Conservation (phyloP, 2,113 vertebrate genomes). For the Puma concolor region DNA sequence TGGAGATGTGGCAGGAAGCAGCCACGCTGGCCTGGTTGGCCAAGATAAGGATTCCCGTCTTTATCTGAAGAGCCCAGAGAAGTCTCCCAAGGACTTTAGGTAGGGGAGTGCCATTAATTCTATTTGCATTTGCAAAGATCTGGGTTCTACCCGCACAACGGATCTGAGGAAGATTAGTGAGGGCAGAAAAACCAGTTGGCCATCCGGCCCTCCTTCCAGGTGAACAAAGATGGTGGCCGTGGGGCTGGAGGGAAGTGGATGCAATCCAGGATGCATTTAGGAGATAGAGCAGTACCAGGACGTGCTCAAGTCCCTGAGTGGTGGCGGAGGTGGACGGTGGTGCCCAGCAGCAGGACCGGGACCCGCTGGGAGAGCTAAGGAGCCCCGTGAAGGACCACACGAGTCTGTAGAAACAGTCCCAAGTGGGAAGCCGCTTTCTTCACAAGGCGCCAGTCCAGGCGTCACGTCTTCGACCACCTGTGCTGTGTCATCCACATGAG, state of each 20-base stretch:
- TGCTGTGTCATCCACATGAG: not conserved
- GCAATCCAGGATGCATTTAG: rapidly evolving
- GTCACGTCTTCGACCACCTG: not conserved
- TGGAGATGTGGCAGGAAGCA: rapidly evolving
- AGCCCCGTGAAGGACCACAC: not conserved
- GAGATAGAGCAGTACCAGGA: not conserved
- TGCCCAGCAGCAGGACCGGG: rapidly evolving
- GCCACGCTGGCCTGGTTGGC: not conserved
- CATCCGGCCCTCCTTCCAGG: too few relatives aligned
- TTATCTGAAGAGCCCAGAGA: not conserved
- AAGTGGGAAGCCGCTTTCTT: not conserved
- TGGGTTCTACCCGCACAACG: too few relatives aligned
- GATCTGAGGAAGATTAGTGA: not conserved
- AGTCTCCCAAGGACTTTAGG: not conserved
- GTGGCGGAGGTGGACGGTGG: not conserved
- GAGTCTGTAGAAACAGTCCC: rapidly evolving
- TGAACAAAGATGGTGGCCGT: rapidly evolving
- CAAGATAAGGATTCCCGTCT: not conserved
- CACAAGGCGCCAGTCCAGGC: not conserved
- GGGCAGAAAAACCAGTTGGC: too few relatives aligned
- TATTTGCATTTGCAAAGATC: not conserved
- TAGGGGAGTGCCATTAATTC: rapidly evolving
- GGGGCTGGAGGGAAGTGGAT: rapidly evolving
- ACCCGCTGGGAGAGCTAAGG: not conserved
- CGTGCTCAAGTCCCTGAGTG: not conserved